Conservation (phyloP, 1,140 invertebrate genomes). For the Leguminivora glycinivorella region DNA sequence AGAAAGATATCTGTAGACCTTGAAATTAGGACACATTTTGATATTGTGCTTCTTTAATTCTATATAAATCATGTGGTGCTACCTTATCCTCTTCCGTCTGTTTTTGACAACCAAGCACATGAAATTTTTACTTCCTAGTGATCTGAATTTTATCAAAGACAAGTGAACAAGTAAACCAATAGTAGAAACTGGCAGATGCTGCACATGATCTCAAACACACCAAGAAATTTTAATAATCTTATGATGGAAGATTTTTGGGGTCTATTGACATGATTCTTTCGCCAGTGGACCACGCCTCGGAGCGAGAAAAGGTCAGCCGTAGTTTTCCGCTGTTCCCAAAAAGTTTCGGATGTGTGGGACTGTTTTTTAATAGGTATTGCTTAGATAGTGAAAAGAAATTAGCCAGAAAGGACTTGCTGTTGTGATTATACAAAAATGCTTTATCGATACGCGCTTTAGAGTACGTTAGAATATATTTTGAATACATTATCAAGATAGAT, state of each 20-base stretch:
- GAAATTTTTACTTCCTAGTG: no score
- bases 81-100: no score
- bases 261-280: slow-evolving; percentile 60
- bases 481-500: slow-evolving; percentile 65
- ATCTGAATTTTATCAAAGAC: no score
- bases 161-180: no score
- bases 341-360: slow-evolving; percentile 75
- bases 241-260: neutral
- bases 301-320: slow-evolving; percentile 70
- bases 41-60: neutral
- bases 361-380: slow-evolving; percentile 69
- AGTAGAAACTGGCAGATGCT: no score
- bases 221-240: neutral
- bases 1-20: slow-evolving; percentile 56
- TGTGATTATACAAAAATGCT: slow-evolving; percentile 74
- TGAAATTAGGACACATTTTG: slow-evolving; percentile 16
- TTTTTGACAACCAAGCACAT: no score
- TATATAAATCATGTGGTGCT: no score
- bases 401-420: slow-evolving; percentile 61
- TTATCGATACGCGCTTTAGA: slow-evolving; percentile 74
- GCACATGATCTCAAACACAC: no score
- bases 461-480: slow-evolving; percentile 71
- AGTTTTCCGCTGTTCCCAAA: slow-evolving; percentile 74
- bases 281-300: slow-evolving; percentile 56
- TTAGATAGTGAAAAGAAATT: slow-evolving; percentile 71